These are phyloP conservation scores for Myocastor coypus DNA, from an alignment of 2,113 vertebrate species.

Conservation along the genomic window DNA sequence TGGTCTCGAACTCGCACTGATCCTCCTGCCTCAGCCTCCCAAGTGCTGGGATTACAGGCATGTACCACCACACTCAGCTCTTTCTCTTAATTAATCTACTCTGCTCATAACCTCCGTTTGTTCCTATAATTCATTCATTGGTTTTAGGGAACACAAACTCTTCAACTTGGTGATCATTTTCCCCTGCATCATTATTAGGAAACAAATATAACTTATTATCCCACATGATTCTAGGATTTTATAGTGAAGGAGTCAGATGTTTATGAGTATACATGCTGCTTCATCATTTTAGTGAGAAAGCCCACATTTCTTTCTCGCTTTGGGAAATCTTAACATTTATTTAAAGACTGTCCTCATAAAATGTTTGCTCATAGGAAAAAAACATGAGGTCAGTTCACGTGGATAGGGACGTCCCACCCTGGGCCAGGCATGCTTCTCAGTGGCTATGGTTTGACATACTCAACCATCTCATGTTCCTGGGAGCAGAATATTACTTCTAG, in stretches of 20 bases:
- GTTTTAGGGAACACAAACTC: no score
- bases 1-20: no score
- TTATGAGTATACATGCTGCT: not conserved
- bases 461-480: not conserved
- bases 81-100: no score
- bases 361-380: not conserved
- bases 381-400: not conserved
- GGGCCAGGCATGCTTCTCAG: not conserved
- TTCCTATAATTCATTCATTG: no score
- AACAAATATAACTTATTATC: not conserved
- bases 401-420: not conserved
- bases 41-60: no score
- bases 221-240: not conserved
- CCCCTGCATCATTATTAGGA: not conserved
- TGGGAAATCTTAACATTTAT: not conserved
- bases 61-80: no score
- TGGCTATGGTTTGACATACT: not conserved
- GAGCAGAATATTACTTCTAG: not conserved
- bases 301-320: not conserved
- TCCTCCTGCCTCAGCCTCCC: no score
- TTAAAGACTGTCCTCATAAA: not conserved
- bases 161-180: no score
- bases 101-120: no score
- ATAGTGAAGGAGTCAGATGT: not conserved
- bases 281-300: not conserved